A percentile compares a stretch with the other conserved stretches of the same genome.
phyloP scores from a whole-genome alignment of 2,888 invertebrate species.

The Elmis aenea region DNA sequence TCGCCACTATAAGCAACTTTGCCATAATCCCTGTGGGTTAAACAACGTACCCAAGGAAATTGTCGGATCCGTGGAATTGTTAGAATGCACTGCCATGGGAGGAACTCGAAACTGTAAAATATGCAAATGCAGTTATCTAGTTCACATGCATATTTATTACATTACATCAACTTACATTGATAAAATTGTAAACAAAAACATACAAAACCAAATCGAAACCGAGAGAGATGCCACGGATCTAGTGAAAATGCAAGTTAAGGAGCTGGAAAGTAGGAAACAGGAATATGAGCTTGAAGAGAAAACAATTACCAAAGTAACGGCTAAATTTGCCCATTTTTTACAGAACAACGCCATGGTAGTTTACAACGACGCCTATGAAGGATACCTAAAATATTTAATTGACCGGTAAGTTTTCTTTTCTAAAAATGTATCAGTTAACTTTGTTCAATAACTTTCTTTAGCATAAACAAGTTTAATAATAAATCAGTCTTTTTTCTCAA shows the following conservation, averaged over 20 bases:
- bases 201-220: conserved; percentile 28
- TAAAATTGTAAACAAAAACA: conserved; percentile 29
- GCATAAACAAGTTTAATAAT: no score
- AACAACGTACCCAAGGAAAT: conserved; percentile 35
- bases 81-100: conserved; percentile 34
- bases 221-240: conserved; percentile 21
- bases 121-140: conserved; percentile 35
- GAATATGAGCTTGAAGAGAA: conserved; percentile 31
- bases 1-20: conserved; percentile 37
- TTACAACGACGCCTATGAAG: conserved; percentile 37
- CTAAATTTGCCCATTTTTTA: conserved; percentile 39
- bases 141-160: conserved; percentile 42
- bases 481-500: no score
- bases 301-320: conserved; percentile 31
- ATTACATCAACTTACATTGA: conserved; percentile 31
- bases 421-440: no score
- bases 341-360: conserved; percentile 36
- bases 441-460: no score
- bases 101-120: conserved; percentile 26
- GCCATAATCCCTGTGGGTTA: conserved; percentile 40
- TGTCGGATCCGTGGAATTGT: conserved; percentile 34
- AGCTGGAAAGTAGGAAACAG: neutral
- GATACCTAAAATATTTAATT: conserved; percentile 37
- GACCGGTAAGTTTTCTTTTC: conserved; percentile 31
- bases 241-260: conserved; percentile 6